These are phyloP conservation scores for Speoplatyrhinus poulsoni DNA, from an alignment of 2,113 vertebrate genomes.

Conservation along the genomic window DNA sequence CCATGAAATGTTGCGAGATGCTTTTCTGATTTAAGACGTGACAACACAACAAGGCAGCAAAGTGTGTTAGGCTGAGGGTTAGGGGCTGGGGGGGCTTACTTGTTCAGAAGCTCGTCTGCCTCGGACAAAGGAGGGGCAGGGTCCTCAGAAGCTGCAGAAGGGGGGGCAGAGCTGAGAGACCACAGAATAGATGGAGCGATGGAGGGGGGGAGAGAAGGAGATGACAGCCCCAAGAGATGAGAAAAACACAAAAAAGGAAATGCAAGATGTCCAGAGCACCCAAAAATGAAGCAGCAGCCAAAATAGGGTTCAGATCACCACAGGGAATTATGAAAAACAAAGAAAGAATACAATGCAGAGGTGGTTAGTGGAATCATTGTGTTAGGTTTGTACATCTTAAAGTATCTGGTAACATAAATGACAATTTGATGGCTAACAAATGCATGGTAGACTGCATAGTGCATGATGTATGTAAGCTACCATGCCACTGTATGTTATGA, in stretches of 20 bases:
- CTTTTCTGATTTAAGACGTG: no score
- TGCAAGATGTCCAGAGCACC: no score
- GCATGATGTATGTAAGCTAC: no score
- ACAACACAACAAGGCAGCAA: slow-evolving; percentile 4
- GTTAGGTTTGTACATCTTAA: slow-evolving; percentile 17
- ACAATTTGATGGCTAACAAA: slow-evolving; percentile 4
- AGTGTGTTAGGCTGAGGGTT: not conserved
- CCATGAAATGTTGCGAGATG: no score
- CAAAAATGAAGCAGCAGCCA: no score
- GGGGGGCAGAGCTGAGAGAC: slow-evolving; percentile 76
- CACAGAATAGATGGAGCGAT: slow-evolving; percentile 41
- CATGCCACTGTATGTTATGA: not conserved
- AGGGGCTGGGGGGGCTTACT: slow-evolving; percentile 78
- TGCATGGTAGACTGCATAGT: not conserved
- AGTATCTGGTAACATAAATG: slow-evolving; percentile 29
- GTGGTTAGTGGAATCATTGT: slow-evolving; percentile 67
- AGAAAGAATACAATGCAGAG: slow-evolving; percentile 40
- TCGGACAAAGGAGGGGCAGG: slow-evolving; percentile 86
- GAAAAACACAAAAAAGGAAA: slow-evolving; percentile 12
- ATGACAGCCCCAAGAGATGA: not conserved
- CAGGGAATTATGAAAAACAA: not conserved
- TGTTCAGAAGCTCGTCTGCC: slow-evolving; percentile 90
- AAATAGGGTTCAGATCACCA: not conserved
- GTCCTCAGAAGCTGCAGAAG: slow-evolving; percentile 81
- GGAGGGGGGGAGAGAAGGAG: slow-evolving; percentile 15